Base-by-base conservation (phyloP, 1,140 invertebrate genomes). In the Sarcophaga bullata region DNA sequence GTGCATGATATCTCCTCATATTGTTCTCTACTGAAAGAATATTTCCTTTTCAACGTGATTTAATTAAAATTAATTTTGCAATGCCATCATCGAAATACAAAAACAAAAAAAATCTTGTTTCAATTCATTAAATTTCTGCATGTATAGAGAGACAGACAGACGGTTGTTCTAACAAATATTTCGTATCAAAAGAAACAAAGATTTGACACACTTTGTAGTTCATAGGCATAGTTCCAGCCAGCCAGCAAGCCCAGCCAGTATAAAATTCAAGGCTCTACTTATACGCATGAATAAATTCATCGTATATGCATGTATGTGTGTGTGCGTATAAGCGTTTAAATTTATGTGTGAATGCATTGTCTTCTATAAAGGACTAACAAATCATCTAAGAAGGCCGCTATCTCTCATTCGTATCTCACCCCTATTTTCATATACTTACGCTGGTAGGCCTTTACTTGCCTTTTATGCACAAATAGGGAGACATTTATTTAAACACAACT, bases 281-380 rank as follows among this genome's bases (percentile, higher is more conserved):
- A 58, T 58, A 58, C n/a, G 54, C 54, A 58, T 58, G 54, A 58
- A 58, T 58, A 58, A 58, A n/a, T 58, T 58, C 13, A 58, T n/a
- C 15, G 54, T 58, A 7, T 58, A n/a, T 58, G n/a, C 15, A n/a
- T 58, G 6, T 15, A 58, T 15, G 13, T 58, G 6, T 58, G 13
- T 58, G 15, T 58, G 54, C 0, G 4, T 15, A 15, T 13, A 15
- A n/a, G 54, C 13, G 11, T 58, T n/a, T 58, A 11, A 6, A 58
- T 58, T 13, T 58, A 58, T n/a, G 11, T 58, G 15, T 58, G 54
- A n/a, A 58, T 58, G 54, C 54, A n/a, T 37, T 58, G 54, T 15
- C 11, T 58, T 58, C 6, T 13, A 13, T 58, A 58, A 58, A 58
- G 54, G 54, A 58, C 5, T n/a, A 58, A 7, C 15, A 4, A 37